Evolutionary conservation across 1,140 invertebrate species (phyloP).

Genomic region (Trichonephila clavata): DNA sequence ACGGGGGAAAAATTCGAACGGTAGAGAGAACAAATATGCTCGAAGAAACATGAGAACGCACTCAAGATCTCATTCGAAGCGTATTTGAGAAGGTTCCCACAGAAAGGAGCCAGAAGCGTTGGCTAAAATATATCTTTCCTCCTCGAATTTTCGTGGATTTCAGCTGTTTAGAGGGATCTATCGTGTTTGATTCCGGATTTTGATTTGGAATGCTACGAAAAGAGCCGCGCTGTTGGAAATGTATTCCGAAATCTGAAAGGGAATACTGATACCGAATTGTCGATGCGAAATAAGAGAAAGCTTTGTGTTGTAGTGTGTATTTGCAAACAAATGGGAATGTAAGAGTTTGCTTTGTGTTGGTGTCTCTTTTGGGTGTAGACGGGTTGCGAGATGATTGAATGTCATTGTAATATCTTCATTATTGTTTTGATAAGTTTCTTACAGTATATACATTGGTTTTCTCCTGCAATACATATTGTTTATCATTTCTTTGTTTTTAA

Average conservation of each 20-base stretch:
- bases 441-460: too few relatives aligned
- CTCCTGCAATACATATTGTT: too few relatives aligned
- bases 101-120: constrained; percentile 3
- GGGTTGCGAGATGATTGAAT: too few relatives aligned
- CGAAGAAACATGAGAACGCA: constrained; percentile 49
- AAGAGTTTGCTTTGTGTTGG: too few relatives aligned
- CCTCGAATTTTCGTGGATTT: background rate
- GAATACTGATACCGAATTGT: background rate
- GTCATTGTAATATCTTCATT: too few relatives aligned
- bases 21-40: constrained; percentile 11
- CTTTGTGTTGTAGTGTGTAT: too few relatives aligned
- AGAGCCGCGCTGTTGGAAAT: background rate
- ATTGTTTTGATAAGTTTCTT: too few relatives aligned
- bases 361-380: too few relatives aligned
- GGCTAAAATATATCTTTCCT: background rate
- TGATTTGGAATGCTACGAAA: background rate
- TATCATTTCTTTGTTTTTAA: too few relatives aligned
- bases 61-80: constrained; percentile 12
- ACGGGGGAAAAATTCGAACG: too few relatives aligned
- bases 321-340: too few relatives aligned
- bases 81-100: constrained; percentile 3
- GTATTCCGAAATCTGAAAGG: background rate
- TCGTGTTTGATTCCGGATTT: background rate
- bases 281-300: background rate
- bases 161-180: background rate